A percentile compares a stretch with the other conserved stretches of the same genome.
These are phyloP conservation scores for Clupea harengus DNA, from an alignment of 2,113 vertebrate species.

Conservation along the genomic window DNA sequence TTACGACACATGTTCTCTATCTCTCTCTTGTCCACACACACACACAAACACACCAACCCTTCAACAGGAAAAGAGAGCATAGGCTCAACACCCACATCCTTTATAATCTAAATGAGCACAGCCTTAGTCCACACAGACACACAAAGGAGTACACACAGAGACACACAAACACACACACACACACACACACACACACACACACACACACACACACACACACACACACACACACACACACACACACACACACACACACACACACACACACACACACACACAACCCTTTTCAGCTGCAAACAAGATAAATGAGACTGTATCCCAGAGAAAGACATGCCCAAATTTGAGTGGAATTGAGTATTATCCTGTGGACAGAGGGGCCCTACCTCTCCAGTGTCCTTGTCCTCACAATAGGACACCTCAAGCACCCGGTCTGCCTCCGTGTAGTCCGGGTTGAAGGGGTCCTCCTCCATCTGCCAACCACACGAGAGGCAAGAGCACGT, in stretches of 20 bases:
- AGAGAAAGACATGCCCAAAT: not conserved
- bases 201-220: not conserved
- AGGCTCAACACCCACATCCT: not conserved
- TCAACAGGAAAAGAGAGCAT: not conserved
- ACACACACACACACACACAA: not conserved
- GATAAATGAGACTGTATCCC: not conserved
- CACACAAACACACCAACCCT: not conserved
- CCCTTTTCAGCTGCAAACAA: not conserved
- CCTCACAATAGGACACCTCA: constrained; percentile 97
- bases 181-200: not conserved
- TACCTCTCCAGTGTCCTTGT: constrained; percentile 98
- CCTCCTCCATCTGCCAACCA: constrained; percentile 89
- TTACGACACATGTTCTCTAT: no score
- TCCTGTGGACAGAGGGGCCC: constrained; percentile 42
- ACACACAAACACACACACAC: no score
- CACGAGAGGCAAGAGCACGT: constrained; percentile 2
- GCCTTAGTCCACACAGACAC: not conserved
- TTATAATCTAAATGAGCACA: no score
- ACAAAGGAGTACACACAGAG: not conserved
- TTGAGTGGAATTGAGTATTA: not conserved
- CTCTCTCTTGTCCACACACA: not conserved
- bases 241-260: not conserved
- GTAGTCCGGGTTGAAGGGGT: constrained; percentile 97
- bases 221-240: not conserved
- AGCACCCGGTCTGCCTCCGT: constrained; percentile 95